Percentiles rank a stretch among this genome's conserved stretches.
phyloP scores from a whole-genome alignment of 2,797 vertebrate genomes.

The Pogonophryne albipinna region DNA sequence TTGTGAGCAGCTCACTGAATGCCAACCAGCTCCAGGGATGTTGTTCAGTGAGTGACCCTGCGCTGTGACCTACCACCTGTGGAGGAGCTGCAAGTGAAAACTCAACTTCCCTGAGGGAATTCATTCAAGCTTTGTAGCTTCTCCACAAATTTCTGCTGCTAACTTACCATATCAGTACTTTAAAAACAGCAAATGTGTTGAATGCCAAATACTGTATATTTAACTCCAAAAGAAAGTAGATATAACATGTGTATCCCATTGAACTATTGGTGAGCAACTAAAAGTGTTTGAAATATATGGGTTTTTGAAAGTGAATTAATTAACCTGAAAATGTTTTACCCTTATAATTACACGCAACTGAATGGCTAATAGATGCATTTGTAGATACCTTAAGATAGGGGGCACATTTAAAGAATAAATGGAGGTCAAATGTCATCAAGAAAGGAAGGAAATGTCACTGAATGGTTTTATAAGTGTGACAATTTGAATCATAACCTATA shows the following conservation, averaged over 20 bases:
- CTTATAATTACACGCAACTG: not conserved
- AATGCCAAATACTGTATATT: not conserved
- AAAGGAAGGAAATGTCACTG: not conserved
- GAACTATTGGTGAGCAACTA: not conserved
- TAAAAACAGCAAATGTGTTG: constrained; percentile 2
- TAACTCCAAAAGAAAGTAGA: not conserved
- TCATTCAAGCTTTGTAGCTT: constrained; percentile 22
- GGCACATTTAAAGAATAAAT: not conserved
- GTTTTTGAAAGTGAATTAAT: not conserved
- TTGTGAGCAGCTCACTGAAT: constrained; percentile 2
- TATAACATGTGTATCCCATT: no score
- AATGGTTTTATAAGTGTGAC: not conserved
- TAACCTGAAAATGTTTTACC: not conserved
- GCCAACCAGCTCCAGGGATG: constrained; percentile 17
- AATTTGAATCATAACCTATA: not conserved
- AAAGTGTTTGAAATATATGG: not conserved
- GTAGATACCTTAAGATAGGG: not conserved
- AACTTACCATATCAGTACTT: not conserved
- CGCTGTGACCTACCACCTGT: constrained; percentile 14
- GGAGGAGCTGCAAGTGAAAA: constrained; percentile 25
- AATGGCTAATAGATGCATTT: not conserved
- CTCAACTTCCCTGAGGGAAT: constrained; percentile 12
- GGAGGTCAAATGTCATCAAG: not conserved
- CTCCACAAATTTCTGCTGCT: not conserved
- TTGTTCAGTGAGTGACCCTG: constrained; percentile 24